A percentile compares a stretch with the other conserved stretches of the same genome.
Evolutionary conservation across 2,888 invertebrate species (phyloP).

Genomic region (Hesperia comma): DNA sequence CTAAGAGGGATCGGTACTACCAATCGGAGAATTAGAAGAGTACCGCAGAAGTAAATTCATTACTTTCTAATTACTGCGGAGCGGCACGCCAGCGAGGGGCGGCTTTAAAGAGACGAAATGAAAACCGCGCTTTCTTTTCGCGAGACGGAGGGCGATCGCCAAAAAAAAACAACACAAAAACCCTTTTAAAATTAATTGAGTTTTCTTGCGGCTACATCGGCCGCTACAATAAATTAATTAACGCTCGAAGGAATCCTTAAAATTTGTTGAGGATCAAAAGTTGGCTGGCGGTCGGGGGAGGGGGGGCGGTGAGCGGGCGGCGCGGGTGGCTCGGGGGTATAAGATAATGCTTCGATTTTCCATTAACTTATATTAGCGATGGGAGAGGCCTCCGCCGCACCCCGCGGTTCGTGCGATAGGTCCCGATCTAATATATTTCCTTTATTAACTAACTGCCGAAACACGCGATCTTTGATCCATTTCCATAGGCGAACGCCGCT

Average conservation of each 20-base stretch:
- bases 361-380: conserved; percentile 80
- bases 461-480: conserved; percentile 82
- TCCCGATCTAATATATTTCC: conserved; percentile 77
- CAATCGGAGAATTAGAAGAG: conserved; percentile 44
- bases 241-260: conserved; percentile 82
- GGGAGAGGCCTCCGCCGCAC: conserved; percentile 69
- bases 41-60: conserved; percentile 63
- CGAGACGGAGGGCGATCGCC: conserved; percentile 63
- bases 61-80: conserved; percentile 75
- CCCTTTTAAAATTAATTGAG: conserved; percentile 85
- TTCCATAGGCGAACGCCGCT: conserved; percentile 69
- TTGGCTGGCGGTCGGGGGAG: conserved; percentile 57
- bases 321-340: conserved; percentile 48
- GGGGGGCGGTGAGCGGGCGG: conserved; percentile 46
- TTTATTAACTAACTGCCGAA: conserved; percentile 73
- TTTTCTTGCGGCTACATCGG: conserved; percentile 82
- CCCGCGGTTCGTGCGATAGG: conserved; percentile 66
- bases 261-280: conserved; percentile 82
- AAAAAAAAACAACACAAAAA: conserved; percentile 81
- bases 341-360: conserved; percentile 82
- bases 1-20: conserved; percentile 18
- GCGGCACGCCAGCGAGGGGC: conserved; percentile 66
- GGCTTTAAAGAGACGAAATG: conserved; percentile 67
- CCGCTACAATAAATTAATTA: conserved; percentile 83
- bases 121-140: conserved; percentile 56